Conservation (phyloP, 2,888 invertebrate species). For the Lasioglossum oenotherae region DNA sequence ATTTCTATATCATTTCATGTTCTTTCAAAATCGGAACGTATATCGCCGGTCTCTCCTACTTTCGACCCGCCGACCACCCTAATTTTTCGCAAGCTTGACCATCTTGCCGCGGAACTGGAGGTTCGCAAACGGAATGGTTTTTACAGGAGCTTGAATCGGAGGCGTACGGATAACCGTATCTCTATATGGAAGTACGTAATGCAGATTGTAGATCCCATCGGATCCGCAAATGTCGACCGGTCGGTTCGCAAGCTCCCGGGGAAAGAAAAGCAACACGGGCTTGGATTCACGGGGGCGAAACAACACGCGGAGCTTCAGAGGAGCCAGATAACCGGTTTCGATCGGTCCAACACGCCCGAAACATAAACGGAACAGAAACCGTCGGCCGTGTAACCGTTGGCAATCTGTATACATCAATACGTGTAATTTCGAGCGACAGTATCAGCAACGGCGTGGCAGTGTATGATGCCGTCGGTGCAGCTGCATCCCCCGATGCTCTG, state of each 20-base stretch:
- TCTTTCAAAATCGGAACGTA: no score
- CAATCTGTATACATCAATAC: constrained; percentile 79
- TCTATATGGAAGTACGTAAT: constrained; percentile 11
- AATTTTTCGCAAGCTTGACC: neutral
- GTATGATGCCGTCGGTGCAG: constrained; percentile 68
- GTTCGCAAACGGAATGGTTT: neutral
- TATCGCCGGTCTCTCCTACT: neutral
- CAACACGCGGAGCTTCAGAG: constrained; percentile 59
- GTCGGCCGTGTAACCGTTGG: constrained; percentile 72
- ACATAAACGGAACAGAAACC: constrained; percentile 82
- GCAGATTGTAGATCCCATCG: neutral
- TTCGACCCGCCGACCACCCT: neutral
- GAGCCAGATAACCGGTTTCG: constrained; percentile 74
- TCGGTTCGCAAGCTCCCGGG: constrained; percentile 45
- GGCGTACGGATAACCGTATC: neutral
- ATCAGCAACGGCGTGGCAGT: constrained; percentile 73
- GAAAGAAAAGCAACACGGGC: constrained; percentile 53
- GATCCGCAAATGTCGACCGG: constrained; percentile 32
- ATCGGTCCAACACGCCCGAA: constrained; percentile 81
- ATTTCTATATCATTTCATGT: no score
- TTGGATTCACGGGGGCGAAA: constrained; percentile 52
- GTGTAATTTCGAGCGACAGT: constrained; percentile 81
- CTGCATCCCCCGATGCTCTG: constrained; percentile 53
- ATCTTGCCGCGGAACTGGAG: neutral
- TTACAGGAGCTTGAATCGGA: neutral